Conservation (phyloP, 2,888 invertebrate species). For the Leptopilina myrica region DNA sequence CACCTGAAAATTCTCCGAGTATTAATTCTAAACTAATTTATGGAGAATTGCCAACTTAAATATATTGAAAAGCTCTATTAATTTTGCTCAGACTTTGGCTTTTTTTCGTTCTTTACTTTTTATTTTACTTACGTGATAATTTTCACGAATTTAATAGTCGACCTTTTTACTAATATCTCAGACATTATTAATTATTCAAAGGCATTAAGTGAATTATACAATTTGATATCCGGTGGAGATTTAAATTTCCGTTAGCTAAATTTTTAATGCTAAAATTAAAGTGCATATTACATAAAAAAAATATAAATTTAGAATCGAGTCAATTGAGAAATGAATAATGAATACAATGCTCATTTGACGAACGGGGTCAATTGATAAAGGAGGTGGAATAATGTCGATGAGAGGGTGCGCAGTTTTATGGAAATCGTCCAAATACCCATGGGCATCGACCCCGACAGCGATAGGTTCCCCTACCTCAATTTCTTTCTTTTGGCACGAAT, state of each 20-base stretch:
- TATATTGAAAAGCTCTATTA: no score
- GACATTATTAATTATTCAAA: no score
- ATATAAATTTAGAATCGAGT: not conserved
- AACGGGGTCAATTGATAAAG: not conserved
- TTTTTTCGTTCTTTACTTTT: no score
- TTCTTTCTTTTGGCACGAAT: conserved; percentile 32
- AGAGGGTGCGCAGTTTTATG: conserved; percentile 47
- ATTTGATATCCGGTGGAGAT: no score
- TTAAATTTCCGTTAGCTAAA: no score
- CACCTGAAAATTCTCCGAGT: no score
- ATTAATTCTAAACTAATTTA: not conserved
- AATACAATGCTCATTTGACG: not conserved
- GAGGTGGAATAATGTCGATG: conserved; percentile 27
- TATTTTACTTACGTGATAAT: no score
- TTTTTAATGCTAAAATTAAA: no score
- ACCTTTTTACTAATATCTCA: no score
- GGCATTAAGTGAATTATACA: no score
- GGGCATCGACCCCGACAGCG: conserved; percentile 45
- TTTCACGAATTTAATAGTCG: no score
- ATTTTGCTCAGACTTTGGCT: no score
- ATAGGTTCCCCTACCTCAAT: conserved; percentile 37
- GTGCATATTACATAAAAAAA: not conserved
- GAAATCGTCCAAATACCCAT: conserved; percentile 48
- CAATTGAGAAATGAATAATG: not conserved
- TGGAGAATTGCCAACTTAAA: not conserved